phyloP scores from a whole-genome alignment of 2,888 invertebrate genomes.

The Catotricha subobsoleta region DNA sequence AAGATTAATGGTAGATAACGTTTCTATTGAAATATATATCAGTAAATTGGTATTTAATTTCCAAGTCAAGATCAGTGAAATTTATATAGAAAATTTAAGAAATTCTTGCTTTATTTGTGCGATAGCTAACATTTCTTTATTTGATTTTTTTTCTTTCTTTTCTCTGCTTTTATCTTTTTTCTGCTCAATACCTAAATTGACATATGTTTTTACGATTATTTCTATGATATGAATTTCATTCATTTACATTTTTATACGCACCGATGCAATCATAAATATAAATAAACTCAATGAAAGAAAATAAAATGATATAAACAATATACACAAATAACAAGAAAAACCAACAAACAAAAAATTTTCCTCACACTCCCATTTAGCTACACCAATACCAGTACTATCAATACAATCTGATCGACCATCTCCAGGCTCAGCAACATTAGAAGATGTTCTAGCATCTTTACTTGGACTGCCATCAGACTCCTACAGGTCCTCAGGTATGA shows the following conservation, averaged over 20 bases:
- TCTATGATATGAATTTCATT: not conserved
- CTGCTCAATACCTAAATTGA: too few species aligned
- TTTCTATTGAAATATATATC: too few species aligned
- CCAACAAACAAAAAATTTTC: not conserved
- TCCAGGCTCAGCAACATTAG: constrained; percentile 71
- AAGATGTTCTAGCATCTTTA: constrained; percentile 84
- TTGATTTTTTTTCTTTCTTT: too few species aligned
- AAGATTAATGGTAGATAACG: too few species aligned
- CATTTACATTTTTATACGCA: not conserved
- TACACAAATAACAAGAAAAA: not conserved
- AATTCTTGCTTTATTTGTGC: too few species aligned
- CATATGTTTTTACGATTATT: too few species aligned
- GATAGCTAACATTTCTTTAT: too few species aligned
- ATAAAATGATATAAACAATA: constrained; percentile 1
- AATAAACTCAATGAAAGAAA: not conserved
- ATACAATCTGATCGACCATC: constrained; percentile 39
- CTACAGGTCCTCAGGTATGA: constrained; percentile 51
- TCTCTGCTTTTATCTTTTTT: too few species aligned
- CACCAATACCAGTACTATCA: constrained; percentile 12
- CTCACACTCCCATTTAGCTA: constrained; percentile 6
- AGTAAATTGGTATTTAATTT: too few species aligned
- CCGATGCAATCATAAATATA: not conserved
- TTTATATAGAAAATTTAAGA: too few species aligned
- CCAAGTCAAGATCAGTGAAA: too few species aligned
- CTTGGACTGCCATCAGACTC: constrained; percentile 64